Base-by-base conservation (phyloP, 1,140 invertebrate species). In the Drosophila truncata region DNA sequence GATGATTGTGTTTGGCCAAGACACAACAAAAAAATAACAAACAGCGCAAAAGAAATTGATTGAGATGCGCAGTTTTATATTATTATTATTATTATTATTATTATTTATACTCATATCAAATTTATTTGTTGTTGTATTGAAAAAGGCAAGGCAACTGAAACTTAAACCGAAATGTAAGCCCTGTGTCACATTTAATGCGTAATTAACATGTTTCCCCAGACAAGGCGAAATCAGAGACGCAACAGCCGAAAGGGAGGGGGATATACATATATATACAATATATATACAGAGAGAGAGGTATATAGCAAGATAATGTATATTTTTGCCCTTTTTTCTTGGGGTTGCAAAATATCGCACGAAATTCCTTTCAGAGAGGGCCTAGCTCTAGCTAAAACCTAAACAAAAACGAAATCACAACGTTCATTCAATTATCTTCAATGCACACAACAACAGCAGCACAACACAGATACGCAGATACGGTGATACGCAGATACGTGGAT, bases 381-480 rank as follows among this genome's bases (percentile, higher is more conserved):
- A 31, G 37, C 23, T 42, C 9, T 5, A 49, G 41, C 13, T 46
- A 23, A 42, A 42, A 47, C 35, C 57, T 55, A 63, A 69, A 69
- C 41, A 69, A 73, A 49, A 70, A 31, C 47, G n/a, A 11, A 44
- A 81, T 66, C 50, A 47, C 46, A 81, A 59, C 50, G 62, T 60
- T 78, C 74, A 78, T 82, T 73, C 79, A 82, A 82, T 82, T 82
- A 82, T 65, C 63, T 69, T 50, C 67, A 78, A 78, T 76, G 78
- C 72, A 59, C 16, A 61, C 16, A 29, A 8, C 57, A 1, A 7
- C 27, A n/a, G n/a, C n/a, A n/a, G n/a, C n/a, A n/a, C n/a, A n/a
- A 8, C 27, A 29, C 25, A 25, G 25, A 25, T 25, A 58, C 58
- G 33, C 46, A 49, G 18, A 67, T 23, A 58, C 58, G 33, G 31